Evolutionary conservation across 1,140 invertebrate species (phyloP).

Genomic region (Gonatopus flavifemur): DNA sequence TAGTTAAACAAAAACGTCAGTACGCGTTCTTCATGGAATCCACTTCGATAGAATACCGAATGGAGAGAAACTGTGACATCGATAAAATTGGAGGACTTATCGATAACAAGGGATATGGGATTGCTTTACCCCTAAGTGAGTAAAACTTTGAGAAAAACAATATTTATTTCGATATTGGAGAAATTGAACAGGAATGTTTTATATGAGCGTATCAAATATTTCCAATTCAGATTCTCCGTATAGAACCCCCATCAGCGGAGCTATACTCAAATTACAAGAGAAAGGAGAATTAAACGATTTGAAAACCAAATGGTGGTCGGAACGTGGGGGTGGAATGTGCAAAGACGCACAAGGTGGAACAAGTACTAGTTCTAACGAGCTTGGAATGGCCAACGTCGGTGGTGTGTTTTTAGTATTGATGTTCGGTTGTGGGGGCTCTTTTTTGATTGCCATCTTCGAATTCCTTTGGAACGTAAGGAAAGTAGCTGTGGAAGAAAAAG

Average conservation of each 20-base stretch:
- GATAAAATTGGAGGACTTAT: constrained; percentile 76
- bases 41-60: constrained; percentile 67
- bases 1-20: constrained; percentile 65
- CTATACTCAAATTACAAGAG: constrained; percentile 81
- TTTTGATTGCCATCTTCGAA: constrained; percentile 71
- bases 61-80: constrained; percentile 72
- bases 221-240: constrained; percentile 68
- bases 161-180: too few relatives aligned
- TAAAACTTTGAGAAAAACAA: neutral
- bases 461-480: constrained; percentile 82
- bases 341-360: constrained; percentile 8
- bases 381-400: constrained; percentile 80
- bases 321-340: constrained; percentile 54
- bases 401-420: constrained; percentile 88
- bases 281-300: constrained; percentile 72
- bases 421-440: constrained; percentile 66
- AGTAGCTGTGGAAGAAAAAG: constrained; percentile 75
- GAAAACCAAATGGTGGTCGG: constrained; percentile 89
- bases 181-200: too few relatives aligned
- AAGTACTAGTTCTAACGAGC: constrained; percentile 49
- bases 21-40: constrained; percentile 78
- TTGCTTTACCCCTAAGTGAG: constrained; percentile 71
- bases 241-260: constrained; percentile 70
- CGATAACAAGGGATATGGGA: constrained; percentile 82
- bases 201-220: neutral